Base-by-base conservation (phyloP, 2,797 vertebrate genomes). In the Denticeps clupeoides region DNA sequence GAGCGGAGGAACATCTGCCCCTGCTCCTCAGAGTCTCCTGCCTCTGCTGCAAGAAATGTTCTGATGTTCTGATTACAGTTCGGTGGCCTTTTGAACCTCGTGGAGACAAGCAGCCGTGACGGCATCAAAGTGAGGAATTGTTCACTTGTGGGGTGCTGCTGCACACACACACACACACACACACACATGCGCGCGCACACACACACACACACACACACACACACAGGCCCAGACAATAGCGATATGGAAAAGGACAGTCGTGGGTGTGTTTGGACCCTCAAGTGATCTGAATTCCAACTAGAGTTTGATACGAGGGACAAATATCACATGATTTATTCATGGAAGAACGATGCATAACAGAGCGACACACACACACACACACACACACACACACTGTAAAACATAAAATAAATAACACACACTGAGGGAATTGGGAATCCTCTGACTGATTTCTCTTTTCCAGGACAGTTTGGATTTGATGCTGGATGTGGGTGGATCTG, bases 201-300 rank as follows among this genome's bases (percentile, higher is more conserved):
- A 33, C 49, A 47, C 60, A 37, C 45, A 56, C 18, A 21, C 35
- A 55, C 35, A 51, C 32, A 26, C 41, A 42, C 41, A 46, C 51
- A 53, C 22, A 31, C 35, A 32, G 27, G 37, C 40, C 28, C 50
- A 38, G 53, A 57, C 49, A 53, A 54, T 47, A 53, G 23, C 45
- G 48, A 59, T 33, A 15, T 47, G 48, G 51, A 43, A 56, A 40
- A 42, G 46, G 49, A 46, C 32, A 58, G 53, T 41, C 13, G 69
- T 71, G 65, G 66, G 60, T 50, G 54, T 60, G 38, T 53, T 26
- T 41, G 54, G 45, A 61, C 49, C 46, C 49, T 62, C 41, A 59
- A 68, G 56, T 55, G 51, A 70, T 68, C 57, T 59, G 60, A 58
- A 55, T 38, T 40, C 3, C 37, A 44, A 54, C 64, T 53, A 61